Evolutionary conservation across 2,888 invertebrate genomes (phyloP), one percentile per base, ranked within the genome.

Genomic region (Folsomia candida): DNA sequence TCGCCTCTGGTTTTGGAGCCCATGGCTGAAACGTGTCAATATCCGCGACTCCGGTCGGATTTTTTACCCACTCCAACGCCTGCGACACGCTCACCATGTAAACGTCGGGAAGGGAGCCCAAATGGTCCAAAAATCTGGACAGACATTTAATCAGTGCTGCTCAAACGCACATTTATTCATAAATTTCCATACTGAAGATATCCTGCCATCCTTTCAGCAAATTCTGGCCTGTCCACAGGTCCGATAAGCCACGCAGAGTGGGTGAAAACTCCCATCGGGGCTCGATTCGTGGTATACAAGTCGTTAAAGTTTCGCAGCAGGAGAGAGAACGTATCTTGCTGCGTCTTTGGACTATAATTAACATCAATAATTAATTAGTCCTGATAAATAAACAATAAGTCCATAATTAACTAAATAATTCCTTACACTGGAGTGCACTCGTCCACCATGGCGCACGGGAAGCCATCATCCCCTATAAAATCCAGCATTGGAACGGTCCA

Each of bases 401-500:
- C 14, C 14, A 14, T 11, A 47, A 47, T 47, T 47, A 9, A 47
- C 9, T 47, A 47, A 47, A 47, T 47, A 47, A 47, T n/a, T n/a
- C n/a, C 47, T 11, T 47, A 47, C 47, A 14, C 47, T 11, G 47
- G 47, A 9, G 47, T 9, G 14, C 47, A 47, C 9, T 47, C 47
- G 14, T 47, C 47, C 47, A 47, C 84, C 85, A 87, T 87, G 0
- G 87, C 84, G 81, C 89, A 90, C 11, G 86, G 84, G 20, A 81
- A 74, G 0, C 83, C 83, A 1, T 82, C 75, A 0, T 83, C 77
- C 76, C 87, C 88, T 4, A 80, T 69, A 84, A 88, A 86, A 62
- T 86, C 84, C 0, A 87, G 81, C 83, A 91, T 88, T 0, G 91
- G 91, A 0, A 87, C 80, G 0, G 88, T 87, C 90, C 90, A 91